Conservation (phyloP, 2,888 invertebrate species). For the Amphimallon solstitiale region DNA sequence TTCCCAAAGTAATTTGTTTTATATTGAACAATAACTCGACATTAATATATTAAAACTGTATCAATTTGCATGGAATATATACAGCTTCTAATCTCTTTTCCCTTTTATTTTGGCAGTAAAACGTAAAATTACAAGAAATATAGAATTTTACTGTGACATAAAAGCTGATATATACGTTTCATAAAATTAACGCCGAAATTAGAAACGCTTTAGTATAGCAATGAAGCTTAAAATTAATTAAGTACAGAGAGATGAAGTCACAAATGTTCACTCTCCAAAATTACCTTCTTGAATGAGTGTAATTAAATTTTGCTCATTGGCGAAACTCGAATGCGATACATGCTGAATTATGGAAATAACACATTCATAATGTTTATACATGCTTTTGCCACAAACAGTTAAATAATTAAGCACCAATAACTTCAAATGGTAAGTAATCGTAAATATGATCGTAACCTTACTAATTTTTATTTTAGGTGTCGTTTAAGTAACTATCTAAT, state of each 20-base stretch:
- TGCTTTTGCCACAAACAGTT: no score
- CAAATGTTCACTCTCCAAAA: constrained; percentile 7
- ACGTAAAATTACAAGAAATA: constrained; percentile 22
- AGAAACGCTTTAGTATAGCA: constrained; percentile 19
- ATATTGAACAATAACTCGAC: no score
- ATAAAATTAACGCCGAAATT: constrained; percentile 24
- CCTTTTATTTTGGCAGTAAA: constrained; percentile 19
- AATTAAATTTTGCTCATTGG: constrained; percentile 14
- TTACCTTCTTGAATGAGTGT: constrained; percentile 22
- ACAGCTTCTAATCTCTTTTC: not conserved
- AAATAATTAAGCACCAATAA: no score
- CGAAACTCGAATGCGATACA: no score
- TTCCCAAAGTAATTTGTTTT: no score
- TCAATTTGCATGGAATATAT: no score
- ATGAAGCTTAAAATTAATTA: constrained; percentile 30
- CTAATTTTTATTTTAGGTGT: no score
- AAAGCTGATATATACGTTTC: constrained; percentile 19
- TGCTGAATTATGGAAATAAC: not conserved
- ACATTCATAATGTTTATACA: no score
- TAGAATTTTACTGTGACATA: constrained; percentile 22
- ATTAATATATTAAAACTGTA: no score
- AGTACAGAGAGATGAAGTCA: constrained; percentile 9
- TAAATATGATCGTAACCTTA: no score
- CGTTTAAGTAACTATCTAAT: no score
- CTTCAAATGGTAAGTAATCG: no score